Percentiles rank a stretch among this genome's conserved stretches.
Evolutionary conservation across 2,113 vertebrate species (phyloP).

Genomic region (Mola mola): DNA sequence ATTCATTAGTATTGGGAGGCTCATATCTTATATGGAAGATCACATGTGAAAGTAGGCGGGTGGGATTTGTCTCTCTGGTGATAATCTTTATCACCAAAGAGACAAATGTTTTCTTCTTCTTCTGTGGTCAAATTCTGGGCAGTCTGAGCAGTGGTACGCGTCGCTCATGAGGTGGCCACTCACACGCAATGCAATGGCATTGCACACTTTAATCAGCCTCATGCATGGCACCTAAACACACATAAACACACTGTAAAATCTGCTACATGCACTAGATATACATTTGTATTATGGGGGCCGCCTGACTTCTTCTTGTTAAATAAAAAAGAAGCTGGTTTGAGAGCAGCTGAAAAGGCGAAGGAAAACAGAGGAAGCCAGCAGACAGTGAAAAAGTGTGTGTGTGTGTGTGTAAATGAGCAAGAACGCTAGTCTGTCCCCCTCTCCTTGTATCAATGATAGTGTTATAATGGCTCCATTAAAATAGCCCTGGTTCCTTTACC

Average conservation of each 20-base stretch:
- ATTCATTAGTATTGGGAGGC: slow-evolving; percentile 47
- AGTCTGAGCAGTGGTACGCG: slow-evolving; percentile 43
- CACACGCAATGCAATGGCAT: slow-evolving; percentile 48
- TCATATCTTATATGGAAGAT: slow-evolving; percentile 58
- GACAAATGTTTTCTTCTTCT: slow-evolving; percentile 22
- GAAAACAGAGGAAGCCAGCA: slow-evolving; percentile 20
- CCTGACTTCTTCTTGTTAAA: slow-evolving; percentile 10
- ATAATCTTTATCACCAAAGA: slow-evolving; percentile 52
- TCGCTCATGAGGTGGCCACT: slow-evolving; percentile 54
- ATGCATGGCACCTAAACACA: slow-evolving; percentile 24
- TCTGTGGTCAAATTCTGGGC: slow-evolving; percentile 55
- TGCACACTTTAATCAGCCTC: slow-evolving; percentile 61
- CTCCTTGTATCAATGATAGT: slow-evolving; percentile 76
- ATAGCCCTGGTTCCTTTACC: slow-evolving; percentile 72
- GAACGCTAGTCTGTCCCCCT: slow-evolving; percentile 30
- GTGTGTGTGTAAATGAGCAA: slow-evolving; percentile 38
- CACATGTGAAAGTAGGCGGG: slow-evolving; percentile 46
- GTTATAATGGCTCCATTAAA: slow-evolving; percentile 80
- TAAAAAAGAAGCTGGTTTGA: slow-evolving; percentile 22
- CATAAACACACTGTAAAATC: slow-evolving; percentile 28
- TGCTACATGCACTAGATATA: slow-evolving; percentile 13
- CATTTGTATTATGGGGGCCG: slow-evolving; percentile 22
- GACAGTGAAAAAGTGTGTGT: slow-evolving; percentile 32
- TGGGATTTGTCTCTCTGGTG: slow-evolving; percentile 54
- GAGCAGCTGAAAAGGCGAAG: too few relatives aligned